A percentile compares a stretch with the other conserved stretches of the same genome.
phyloP scores from a whole-genome alignment of 2,113 vertebrate species.

The Chionis minor region DNA sequence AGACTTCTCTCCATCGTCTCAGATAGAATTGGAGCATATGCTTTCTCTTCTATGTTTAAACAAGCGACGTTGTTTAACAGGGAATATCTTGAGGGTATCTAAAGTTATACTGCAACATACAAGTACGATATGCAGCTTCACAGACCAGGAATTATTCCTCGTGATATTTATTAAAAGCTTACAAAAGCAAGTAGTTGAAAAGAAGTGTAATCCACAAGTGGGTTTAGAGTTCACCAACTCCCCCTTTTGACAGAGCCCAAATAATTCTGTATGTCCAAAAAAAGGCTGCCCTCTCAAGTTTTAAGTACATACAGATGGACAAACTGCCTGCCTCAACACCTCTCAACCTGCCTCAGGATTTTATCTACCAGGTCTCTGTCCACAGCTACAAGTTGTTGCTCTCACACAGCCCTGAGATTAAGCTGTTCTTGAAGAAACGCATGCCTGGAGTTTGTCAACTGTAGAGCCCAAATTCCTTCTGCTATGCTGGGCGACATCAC shows the following conservation, averaged over 20 bases:
- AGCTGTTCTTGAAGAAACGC: not conserved
- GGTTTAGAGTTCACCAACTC: not conserved
- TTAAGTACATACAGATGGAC: not conserved
- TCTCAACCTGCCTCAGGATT: not conserved
- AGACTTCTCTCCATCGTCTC: not conserved
- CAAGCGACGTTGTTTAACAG: not conserved
- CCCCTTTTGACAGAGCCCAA: not conserved
- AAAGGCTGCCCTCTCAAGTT: not conserved
- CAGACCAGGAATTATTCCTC: not conserved
- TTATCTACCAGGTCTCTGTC: not conserved
- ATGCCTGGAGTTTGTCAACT: not conserved
- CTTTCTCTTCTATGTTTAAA: not conserved
- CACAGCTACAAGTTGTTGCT: not conserved
- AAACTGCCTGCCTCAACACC: not conserved
- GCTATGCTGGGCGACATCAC: rapidly evolving
- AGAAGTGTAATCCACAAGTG: not conserved
- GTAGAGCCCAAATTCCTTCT: not conserved
- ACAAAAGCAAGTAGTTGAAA: not conserved
- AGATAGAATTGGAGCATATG: not conserved
- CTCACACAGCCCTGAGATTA: not conserved
- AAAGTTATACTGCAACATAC: not conserved
- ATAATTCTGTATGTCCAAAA: not conserved
- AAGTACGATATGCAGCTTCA: not conserved
- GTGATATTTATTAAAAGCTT: not conserved
- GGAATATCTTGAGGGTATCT: not conserved